Conservation (phyloP, 2,888 invertebrate genomes). For the Lymantria dispar region DNA sequence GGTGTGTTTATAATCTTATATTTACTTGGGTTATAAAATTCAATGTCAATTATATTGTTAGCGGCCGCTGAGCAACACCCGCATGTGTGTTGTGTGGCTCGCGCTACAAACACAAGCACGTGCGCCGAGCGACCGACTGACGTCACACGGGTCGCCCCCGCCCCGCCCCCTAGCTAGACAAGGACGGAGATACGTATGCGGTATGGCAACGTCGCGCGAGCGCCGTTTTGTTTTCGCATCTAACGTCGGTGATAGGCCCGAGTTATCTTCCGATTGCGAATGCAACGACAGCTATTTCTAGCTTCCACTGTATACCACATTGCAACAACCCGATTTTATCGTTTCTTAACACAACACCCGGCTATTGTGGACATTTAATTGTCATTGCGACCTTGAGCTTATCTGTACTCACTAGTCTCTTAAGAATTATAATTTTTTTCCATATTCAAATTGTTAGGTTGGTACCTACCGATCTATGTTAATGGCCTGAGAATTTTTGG, state of each 20-base stretch:
- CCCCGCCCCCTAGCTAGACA: constrained; percentile 59
- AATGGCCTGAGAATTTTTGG: too few species aligned
- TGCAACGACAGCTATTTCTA: constrained; percentile 72
- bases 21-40: constrained; percentile 41
- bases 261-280: constrained; percentile 76
- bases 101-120: constrained; percentile 80
- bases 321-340: constrained; percentile 56
- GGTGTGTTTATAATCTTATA: constrained; percentile 3
- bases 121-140: constrained; percentile 67
- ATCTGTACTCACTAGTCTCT: constrained; percentile 22
- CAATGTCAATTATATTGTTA: constrained; percentile 57
- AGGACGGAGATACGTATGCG: constrained; percentile 41
- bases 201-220: constrained; percentile 70
- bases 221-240: constrained; percentile 74
- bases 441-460: too few species aligned
- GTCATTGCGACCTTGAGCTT: constrained; percentile 56
- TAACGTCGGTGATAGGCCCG: constrained; percentile 70
- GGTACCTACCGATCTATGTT: too few species aligned
- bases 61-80: constrained; percentile 46
- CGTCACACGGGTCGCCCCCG: constrained; percentile 66
- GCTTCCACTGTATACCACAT: constrained; percentile 48
- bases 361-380: constrained; percentile 51
- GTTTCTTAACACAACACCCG: constrained; percentile 41
- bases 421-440: constrained; percentile 20
- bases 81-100: constrained; percentile 72